Evolutionary conservation across 2,888 invertebrate species (phyloP).

Genomic region (Nomada ferruginata): DNA sequence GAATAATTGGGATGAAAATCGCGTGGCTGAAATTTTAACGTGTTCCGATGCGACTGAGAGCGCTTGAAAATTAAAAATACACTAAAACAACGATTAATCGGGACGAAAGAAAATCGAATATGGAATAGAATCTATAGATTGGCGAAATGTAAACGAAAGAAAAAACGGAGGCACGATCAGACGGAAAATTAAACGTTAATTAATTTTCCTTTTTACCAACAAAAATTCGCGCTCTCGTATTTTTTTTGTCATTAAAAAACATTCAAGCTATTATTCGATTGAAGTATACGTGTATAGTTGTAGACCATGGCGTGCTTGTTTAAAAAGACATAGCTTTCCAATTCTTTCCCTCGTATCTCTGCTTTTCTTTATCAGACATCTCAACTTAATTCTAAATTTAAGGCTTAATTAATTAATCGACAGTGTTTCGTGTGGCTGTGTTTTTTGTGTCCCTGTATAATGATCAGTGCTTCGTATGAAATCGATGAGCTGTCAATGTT

Average conservation of each 20-base stretch:
- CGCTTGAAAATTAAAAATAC: constrained; percentile 3
- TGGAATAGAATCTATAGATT: background rate
- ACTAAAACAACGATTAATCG: background rate
- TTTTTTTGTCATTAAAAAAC: constrained; percentile 1
- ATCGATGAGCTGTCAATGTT: constrained; percentile 55
- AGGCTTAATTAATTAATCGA: constrained; percentile 74
- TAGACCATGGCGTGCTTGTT: constrained; percentile 21
- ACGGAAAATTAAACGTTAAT: background rate
- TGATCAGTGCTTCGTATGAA: constrained; percentile 58
- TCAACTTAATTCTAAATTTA: constrained; percentile 72
- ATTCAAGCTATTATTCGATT: constrained; percentile 3
- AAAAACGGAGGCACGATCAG: constrained; percentile 13
- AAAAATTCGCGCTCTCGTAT: background rate
- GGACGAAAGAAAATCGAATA: background rate
- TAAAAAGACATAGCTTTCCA: constrained; percentile 27
- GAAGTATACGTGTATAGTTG: constrained; percentile 10
- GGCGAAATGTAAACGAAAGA: background rate
- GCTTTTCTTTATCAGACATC: constrained; percentile 35
- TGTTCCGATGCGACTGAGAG: background rate
- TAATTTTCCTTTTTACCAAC: background rate
- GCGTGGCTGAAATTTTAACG: constrained; percentile 16
- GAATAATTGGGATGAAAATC: constrained; percentile 21
- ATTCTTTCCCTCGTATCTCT: constrained; percentile 26
- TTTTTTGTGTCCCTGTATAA: constrained; percentile 63
- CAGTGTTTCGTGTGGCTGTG: constrained; percentile 69